phyloP scores from a whole-genome alignment of 2,797 vertebrate species.

The Tamandua tetradactyla region DNA sequence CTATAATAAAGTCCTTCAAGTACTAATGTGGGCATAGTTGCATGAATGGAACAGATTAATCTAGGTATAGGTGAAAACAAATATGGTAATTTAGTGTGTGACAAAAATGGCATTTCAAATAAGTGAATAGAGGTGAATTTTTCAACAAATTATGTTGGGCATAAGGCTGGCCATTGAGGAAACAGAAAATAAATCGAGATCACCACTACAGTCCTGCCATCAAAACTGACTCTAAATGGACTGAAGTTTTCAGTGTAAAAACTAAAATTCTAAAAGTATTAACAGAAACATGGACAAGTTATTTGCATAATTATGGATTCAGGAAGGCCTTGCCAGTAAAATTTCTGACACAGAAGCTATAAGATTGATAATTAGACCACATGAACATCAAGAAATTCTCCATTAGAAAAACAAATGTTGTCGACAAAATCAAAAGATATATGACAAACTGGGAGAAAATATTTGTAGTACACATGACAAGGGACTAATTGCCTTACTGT shows the following conservation, averaged over 20 bases:
- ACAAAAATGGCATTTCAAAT: too few species aligned
- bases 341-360: neutral
- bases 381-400: neutral
- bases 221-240: constrained; percentile 35
- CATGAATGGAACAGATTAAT: constrained; percentile 16
- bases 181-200: neutral
- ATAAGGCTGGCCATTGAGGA: neutral
- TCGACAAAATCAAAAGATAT: too few species aligned
- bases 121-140: constrained; percentile 5
- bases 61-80: neutral
- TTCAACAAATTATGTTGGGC: constrained; percentile 28
- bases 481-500: neutral
- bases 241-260: constrained; percentile 55
- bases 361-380: neutral
- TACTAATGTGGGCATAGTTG: neutral
- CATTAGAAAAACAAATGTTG: neutral
- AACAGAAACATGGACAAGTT: neutral
- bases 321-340: neutral
- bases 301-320: constrained; percentile 43
- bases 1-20: neutral
- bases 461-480: neutral
- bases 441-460: neutral
- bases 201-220: neutral
- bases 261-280: constrained; percentile 9
- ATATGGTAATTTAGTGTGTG: too few species aligned